phyloP scores from a whole-genome alignment of 2,113 vertebrate species.

The Larimichthys polyactis region DNA sequence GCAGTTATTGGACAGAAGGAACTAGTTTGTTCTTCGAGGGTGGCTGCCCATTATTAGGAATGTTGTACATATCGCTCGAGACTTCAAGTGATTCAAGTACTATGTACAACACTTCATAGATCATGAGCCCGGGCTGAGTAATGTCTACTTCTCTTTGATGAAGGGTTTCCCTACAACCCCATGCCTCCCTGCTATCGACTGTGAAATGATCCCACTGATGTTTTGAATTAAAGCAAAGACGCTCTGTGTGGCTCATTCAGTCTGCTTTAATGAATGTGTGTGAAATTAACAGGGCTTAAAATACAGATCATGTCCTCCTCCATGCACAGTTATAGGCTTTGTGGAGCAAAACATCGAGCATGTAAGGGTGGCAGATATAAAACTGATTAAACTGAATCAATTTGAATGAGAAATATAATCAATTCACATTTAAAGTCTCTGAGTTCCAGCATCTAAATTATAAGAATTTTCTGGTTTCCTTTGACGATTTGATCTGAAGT shows the following conservation, averaged over 20 bases:
- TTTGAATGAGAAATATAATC: too few relatives aligned
- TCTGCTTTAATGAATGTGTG: background rate
- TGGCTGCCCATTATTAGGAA: constrained; percentile 10
- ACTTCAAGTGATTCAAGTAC: constrained; percentile 15
- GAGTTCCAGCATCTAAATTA: background rate
- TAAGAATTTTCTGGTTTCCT: background rate
- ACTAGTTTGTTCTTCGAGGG: constrained; percentile 49
- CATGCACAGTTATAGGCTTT: background rate
- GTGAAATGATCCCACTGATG: constrained; percentile 10
- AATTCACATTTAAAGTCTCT: background rate
- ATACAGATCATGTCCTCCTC: background rate
- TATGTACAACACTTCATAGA: constrained; percentile 29
- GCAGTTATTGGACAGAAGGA: constrained; percentile 52
- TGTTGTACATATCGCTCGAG: constrained; percentile 1
- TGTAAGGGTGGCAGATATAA: background rate
- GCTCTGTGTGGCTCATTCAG: background rate
- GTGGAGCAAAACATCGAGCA: background rate
- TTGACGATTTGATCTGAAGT: background rate
- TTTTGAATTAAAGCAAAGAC: constrained; percentile 23
- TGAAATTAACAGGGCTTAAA: constrained; percentile 24
- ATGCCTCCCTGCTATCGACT: background rate
- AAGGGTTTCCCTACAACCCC: constrained; percentile 5
- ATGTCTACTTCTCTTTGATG: constrained; percentile 32
- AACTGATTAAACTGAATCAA: too few relatives aligned
- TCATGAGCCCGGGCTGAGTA: constrained; percentile 21